A percentile compares a stretch with the other conserved stretches of the same genome.
Evolutionary conservation across 2,113 vertebrate genomes (phyloP).

Genomic region (Cyrtonyx montezumae): DNA sequence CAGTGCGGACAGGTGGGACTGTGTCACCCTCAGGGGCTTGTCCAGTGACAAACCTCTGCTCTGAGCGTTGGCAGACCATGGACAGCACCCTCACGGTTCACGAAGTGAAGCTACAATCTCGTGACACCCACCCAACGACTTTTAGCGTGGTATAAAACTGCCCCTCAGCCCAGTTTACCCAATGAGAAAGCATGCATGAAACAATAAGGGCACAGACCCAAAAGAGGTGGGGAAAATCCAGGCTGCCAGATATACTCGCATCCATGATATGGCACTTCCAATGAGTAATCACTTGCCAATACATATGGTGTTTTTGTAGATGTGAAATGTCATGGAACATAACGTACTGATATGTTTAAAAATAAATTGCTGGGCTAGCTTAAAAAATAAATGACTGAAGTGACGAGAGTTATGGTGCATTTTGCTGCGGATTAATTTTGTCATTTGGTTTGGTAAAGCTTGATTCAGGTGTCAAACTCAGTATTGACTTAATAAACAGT

Average conservation of each 20-base stretch:
- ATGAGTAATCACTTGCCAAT: slow-evolving; percentile 69
- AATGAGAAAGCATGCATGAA: background rate
- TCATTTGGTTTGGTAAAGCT: background rate
- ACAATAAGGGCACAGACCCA: slow-evolving; percentile 64
- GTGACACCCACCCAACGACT: background rate
- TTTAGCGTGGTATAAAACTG: background rate
- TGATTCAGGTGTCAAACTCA: slow-evolving; percentile 17
- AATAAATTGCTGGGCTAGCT: slow-evolving; percentile 67
- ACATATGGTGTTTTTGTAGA: slow-evolving; percentile 73
- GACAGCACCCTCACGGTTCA: background rate
- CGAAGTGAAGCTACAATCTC: accelerated
- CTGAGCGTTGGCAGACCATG: background rate
- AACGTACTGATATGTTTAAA: slow-evolving; percentile 72
- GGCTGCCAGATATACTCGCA: slow-evolving; percentile 39
- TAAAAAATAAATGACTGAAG: slow-evolving; percentile 53
- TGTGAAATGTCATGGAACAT: slow-evolving; percentile 74
- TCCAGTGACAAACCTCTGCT: background rate
- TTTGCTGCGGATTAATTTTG: slow-evolving; percentile 23
- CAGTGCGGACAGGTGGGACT: background rate
- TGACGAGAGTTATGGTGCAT: background rate
- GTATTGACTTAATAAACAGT: slow-evolving; percentile 20
- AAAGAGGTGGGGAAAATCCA: slow-evolving; percentile 51
- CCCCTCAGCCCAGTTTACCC: accelerated
- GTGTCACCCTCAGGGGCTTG: background rate
- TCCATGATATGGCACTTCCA: slow-evolving; percentile 40